These are phyloP conservation scores for Papilio gigon DNA, from an alignment of 2,888 invertebrate genomes.

Conservation along the genomic window DNA sequence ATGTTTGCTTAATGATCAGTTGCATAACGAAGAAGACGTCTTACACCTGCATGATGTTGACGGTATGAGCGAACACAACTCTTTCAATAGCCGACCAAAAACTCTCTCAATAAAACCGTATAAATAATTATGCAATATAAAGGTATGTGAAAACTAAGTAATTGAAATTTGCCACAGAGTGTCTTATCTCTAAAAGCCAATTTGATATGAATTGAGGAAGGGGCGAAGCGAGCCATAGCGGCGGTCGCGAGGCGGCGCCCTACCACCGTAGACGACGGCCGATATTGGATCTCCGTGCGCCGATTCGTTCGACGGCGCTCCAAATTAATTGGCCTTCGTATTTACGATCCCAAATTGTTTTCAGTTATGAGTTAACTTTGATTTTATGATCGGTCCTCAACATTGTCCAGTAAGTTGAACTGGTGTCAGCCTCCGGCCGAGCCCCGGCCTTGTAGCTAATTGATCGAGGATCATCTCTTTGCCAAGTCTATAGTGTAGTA, in stretches of 20 bases:
- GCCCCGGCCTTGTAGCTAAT: background rate
- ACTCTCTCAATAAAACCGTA: background rate
- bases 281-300: constrained; percentile 45
- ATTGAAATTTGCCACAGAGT: constrained; percentile 42
- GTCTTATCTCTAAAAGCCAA: constrained; percentile 49
- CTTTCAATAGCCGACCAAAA: too few relatives aligned
- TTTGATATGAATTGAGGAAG: constrained; percentile 62
- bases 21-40: too few relatives aligned
- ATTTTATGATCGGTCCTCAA: constrained; percentile 17
- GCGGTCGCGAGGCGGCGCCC: constrained; percentile 48
- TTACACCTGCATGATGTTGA: too few relatives aligned
- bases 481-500: background rate
- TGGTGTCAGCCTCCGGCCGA: background rate
- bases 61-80: too few relatives aligned
- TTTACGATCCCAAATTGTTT: constrained; percentile 34
- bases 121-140: background rate
- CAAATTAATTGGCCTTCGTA: constrained; percentile 39
- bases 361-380: constrained; percentile 27
- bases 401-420: background rate
- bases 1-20: too few relatives aligned
- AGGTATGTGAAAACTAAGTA: background rate
- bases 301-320: constrained; percentile 44
- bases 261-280: constrained; percentile 43
- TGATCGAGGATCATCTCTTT: background rate
- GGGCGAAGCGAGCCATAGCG: constrained; percentile 57